These are phyloP conservation scores for Aspidiotus rigidus DNA, from an alignment of 2,888 invertebrate genomes.

Conservation along the genomic window DNA sequence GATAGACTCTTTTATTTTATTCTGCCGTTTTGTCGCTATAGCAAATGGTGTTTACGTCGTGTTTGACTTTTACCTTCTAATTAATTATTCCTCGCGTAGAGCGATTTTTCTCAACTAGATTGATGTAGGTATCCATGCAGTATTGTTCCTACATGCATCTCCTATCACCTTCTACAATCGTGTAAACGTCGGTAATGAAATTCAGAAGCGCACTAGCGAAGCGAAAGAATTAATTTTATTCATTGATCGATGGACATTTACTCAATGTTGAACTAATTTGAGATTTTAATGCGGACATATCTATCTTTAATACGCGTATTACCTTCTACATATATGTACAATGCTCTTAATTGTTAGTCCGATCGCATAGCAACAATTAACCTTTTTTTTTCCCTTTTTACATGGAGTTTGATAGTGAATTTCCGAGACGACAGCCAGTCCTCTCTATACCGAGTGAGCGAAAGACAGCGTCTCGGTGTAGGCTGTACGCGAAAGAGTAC, in stretches of 20 bases:
- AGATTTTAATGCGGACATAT: conserved; percentile 29
- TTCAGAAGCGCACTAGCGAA: neutral
- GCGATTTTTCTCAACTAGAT: no score
- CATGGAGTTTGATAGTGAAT: conserved; percentile 16
- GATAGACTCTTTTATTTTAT: no score
- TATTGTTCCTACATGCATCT: no score
- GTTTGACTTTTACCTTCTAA: no score
- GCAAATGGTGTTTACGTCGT: no score
- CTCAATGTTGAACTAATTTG: conserved; percentile 25
- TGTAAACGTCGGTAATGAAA: neutral
- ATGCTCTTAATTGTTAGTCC: conserved; percentile 29
- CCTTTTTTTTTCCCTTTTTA: conserved; percentile 22
- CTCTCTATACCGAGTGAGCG: neutral
- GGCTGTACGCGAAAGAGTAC: conserved; percentile 1
- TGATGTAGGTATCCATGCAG: no score
- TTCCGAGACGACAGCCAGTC: conserved; percentile 23
- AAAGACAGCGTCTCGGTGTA: no score
- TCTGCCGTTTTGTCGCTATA: no score
- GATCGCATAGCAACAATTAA: conserved; percentile 29
- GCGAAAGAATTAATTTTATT: conserved; percentile 7
- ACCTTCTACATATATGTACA: conserved; percentile 19
- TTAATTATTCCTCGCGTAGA: no score
- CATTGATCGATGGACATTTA: conserved; percentile 1
- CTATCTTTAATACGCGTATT: conserved; percentile 25
- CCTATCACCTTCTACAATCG: no score